A percentile compares a stretch with the other conserved stretches of the same genome.
These are phyloP conservation scores for Scelioninae gen. 1 DNA, from an alignment of 2,888 invertebrate species.

Conservation along the genomic window DNA sequence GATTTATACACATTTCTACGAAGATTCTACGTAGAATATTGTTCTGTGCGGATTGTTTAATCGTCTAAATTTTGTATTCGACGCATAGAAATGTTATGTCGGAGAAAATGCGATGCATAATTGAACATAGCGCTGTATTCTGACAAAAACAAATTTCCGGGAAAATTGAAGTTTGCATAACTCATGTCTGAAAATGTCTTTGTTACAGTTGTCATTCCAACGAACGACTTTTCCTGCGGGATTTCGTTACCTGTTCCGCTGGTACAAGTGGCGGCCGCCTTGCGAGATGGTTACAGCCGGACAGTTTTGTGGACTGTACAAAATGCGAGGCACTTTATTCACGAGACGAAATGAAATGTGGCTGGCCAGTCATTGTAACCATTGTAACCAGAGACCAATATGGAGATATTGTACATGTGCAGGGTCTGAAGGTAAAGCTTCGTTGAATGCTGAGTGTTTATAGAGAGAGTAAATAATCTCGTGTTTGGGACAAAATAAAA, in stretches of 20 bases:
- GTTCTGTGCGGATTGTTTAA: too few species aligned
- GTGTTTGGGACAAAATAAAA: too few species aligned
- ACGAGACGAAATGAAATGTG: constrained; percentile 89
- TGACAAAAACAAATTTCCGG: constrained; percentile 28
- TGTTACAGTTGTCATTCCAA: constrained; percentile 91
- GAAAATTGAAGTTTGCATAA: constrained; percentile 45
- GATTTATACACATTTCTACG: too few species aligned
- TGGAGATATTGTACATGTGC: constrained; percentile 93
- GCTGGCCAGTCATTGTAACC: constrained; percentile 93
- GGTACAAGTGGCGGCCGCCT: constrained; percentile 95
- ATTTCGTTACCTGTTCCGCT: constrained; percentile 94
- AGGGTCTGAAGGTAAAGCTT: constrained; percentile 90
- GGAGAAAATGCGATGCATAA: constrained; percentile 5
- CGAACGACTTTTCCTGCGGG: constrained; percentile 95
- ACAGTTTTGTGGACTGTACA: constrained; percentile 94
- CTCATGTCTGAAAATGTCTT: constrained; percentile 41
- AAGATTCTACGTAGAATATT: too few species aligned
- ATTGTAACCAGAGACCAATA: constrained; percentile 95
- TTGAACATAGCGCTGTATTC: constrained; percentile 2
- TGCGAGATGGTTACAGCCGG: constrained; percentile 97
- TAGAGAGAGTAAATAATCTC: background rate
- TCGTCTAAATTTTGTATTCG: constrained; percentile 12
- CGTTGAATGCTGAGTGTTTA: constrained; percentile 2
- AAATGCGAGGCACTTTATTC: constrained; percentile 93
- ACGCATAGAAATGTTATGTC: background rate